Evolutionary conservation across 2,113 vertebrate genomes (phyloP).

Genomic region (Microcebus griseorufus): DNA sequence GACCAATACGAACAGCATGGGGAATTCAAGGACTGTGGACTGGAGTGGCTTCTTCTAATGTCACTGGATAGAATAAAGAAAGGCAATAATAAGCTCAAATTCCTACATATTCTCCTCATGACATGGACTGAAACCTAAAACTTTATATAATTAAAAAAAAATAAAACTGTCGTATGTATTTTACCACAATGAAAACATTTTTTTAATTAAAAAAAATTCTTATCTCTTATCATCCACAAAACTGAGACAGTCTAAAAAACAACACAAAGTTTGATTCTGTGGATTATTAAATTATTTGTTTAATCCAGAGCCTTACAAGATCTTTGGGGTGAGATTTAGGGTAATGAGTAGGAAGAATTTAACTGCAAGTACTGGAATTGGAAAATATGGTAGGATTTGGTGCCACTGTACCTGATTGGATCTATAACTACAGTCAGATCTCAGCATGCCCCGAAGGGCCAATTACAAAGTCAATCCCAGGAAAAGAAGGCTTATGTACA

Average conservation of each 20-base stretch:
- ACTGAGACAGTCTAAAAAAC: not conserved
- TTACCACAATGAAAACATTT: not conserved
- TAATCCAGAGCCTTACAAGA: not conserved
- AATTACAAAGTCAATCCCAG: not conserved
- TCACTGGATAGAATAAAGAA: not conserved
- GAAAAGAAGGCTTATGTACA: not conserved
- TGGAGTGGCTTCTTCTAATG: not conserved
- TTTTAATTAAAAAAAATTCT: not conserved
- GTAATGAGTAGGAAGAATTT: not conserved
- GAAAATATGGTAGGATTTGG: not conserved
- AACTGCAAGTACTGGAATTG: not conserved
- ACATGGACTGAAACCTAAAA: not conserved
- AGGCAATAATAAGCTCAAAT: not conserved
- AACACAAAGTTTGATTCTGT: not conserved
- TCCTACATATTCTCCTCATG: not conserved
- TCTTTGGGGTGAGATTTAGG: not conserved
- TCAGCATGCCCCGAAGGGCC: not conserved
- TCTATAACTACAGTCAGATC: not conserved
- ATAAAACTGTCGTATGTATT: not conserved
- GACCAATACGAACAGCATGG: not conserved
- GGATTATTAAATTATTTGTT: not conserved
- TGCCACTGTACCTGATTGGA: no score
- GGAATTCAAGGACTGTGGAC: not conserved
- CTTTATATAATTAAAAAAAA: not conserved
- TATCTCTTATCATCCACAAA: not conserved